phyloP scores from a whole-genome alignment of 2,888 invertebrate genomes.

The Andrena minutula region DNA sequence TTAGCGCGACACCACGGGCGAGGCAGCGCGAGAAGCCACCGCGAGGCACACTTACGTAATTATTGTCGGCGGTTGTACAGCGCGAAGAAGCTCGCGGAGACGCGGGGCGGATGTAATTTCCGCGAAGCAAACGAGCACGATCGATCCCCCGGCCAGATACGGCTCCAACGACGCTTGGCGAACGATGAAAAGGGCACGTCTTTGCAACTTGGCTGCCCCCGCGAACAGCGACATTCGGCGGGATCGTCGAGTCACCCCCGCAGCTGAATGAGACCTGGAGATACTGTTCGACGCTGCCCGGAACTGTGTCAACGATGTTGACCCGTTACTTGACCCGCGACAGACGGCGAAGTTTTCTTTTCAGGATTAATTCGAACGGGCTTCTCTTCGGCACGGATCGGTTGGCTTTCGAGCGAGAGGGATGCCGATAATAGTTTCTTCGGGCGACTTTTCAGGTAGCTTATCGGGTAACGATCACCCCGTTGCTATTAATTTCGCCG shows the following conservation, averaged over 20 bases:
- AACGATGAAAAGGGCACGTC: background rate
- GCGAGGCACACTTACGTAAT: conserved; percentile 49
- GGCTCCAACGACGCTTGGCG: background rate
- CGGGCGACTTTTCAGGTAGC: background rate
- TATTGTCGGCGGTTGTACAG: conserved; percentile 49
- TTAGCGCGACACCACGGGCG: conserved; percentile 43
- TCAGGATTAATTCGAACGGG: conserved; percentile 16
- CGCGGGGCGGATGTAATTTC: conserved; percentile 38
- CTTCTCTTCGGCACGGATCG: background rate
- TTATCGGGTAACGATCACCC: conserved; percentile 1
- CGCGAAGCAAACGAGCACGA: conserved; percentile 8
- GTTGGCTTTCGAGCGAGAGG: background rate
- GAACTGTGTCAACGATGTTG: conserved; percentile 37
- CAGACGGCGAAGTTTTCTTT: background rate
- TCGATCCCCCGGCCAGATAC: conserved; percentile 13
- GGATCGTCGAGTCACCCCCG: conserved; percentile 7
- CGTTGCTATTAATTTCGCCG: conserved; percentile 25
- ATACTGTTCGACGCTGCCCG: conserved; percentile 13
- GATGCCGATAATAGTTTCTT: conserved; percentile 1
- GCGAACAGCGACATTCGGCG: background rate
- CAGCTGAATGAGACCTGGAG: conserved; percentile 12
- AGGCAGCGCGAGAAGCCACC: conserved; percentile 30
- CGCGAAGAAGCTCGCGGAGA: conserved; percentile 46
- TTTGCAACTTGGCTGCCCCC: background rate
- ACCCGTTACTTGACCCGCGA: conserved; percentile 14